These are phyloP conservation scores for Drosophila parabipectinata DNA, from an alignment of 1,140 invertebrate species.

Conservation along the genomic window DNA sequence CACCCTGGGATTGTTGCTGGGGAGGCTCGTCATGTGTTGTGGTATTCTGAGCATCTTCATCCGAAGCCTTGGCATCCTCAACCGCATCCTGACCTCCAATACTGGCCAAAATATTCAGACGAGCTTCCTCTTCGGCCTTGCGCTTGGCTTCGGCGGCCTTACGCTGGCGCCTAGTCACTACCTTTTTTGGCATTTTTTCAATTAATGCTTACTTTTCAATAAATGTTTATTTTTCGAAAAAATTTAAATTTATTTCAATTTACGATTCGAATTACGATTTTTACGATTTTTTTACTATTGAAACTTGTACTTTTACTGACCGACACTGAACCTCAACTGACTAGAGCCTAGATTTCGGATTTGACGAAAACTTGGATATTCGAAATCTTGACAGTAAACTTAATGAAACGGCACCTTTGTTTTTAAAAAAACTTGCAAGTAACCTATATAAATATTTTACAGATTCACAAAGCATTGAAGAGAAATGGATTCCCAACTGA, in stretches of 20 bases:
- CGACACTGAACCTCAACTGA: background rate
- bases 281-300: background rate
- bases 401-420: background rate
- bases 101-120: background rate
- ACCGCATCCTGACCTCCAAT: background rate
- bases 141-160: conserved; percentile 48
- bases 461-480: background rate
- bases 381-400: too few relatives aligned
- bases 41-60: too few relatives aligned
- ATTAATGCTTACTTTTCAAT: too few relatives aligned
- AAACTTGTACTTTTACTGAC: background rate
- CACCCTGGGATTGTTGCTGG: background rate
- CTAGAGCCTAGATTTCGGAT: background rate
- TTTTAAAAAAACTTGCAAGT: background rate
- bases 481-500: conserved; percentile 75
- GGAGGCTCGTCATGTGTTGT: too few relatives aligned
- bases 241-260: background rate
- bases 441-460: background rate
- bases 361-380: too few relatives aligned
- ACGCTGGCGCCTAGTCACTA: conserved; percentile 59
- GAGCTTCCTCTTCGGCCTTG: background rate
- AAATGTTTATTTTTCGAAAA: background rate
- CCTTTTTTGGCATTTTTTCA: conserved; percentile 54
- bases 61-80: background rate
- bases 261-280: too few relatives aligned